Conservation (phyloP, 2,113 vertebrate species). For the Thryonomys swinderianus region DNA sequence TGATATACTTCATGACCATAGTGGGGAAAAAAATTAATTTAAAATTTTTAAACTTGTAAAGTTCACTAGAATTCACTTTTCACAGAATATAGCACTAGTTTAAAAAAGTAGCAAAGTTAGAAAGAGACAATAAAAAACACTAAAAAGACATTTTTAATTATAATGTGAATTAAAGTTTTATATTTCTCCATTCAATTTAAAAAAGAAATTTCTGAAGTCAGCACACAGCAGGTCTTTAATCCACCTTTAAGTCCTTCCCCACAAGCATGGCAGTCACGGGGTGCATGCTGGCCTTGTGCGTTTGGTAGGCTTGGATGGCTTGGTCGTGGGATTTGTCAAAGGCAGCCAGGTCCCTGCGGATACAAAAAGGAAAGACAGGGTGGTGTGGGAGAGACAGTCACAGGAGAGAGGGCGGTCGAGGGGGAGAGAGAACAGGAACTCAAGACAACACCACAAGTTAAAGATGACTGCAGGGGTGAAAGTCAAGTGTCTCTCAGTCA, state of each 20-base stretch:
- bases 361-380: neutral
- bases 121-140: slow-evolving; percentile 34
- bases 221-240: slow-evolving; percentile 61
- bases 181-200: slow-evolving; percentile 34
- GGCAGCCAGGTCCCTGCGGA: slow-evolving; percentile 92
- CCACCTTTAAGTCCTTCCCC: slow-evolving; percentile 92
- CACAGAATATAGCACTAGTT: slow-evolving; percentile 22
- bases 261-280: slow-evolving; percentile 93
- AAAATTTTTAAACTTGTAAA: neutral
- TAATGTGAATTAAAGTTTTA: neutral
- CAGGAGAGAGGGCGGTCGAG: neutral
- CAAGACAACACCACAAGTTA: neutral
- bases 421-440: neutral
- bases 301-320: slow-evolving; percentile 87
- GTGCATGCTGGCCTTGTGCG: slow-evolving; percentile 91
- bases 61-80: slow-evolving; percentile 40
- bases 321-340: slow-evolving; percentile 91
- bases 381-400: neutral
- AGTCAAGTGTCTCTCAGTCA: neutral
- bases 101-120: slow-evolving; percentile 34
- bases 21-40: neutral
- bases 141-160: slow-evolving; percentile 60
- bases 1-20: neutral
- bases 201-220: neutral
- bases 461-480: neutral